Base-by-base conservation (phyloP, 2,113 vertebrate genomes). In the Nyctibius bracteatus region DNA sequence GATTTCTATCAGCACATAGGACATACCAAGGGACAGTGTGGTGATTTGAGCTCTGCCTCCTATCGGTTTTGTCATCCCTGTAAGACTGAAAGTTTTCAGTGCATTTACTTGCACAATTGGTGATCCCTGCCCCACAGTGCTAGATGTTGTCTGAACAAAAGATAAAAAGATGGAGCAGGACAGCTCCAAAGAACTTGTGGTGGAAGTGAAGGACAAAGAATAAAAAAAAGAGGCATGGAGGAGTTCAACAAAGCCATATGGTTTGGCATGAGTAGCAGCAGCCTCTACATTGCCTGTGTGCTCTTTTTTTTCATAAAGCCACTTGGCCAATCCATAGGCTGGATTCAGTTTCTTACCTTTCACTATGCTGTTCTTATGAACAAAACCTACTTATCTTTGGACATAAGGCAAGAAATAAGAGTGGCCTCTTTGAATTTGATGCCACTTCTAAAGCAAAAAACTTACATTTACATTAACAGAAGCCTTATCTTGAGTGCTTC, bases 161-260 rank as follows among this genome's bases (percentile, higher is more conserved):
- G 68, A 55, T 35, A 54, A 35, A 73, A 74, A 47, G 30, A 43
- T 12, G 22, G 54, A 55, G 46, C 10, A 33, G 39, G 35, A n/a
- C 28, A 67, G n/a, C 24, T 61, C 41, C 31, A 35, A 35, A 74
- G 39, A 67, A 22, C 33, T 70, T 44, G 35, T 71, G 49, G 37
- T 63, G 17, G 43, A 82, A 49, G 24, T n/a, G 63, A 58, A 44
- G 43, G 49, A 51, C 24, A 51, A 77, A 57, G 33, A 31, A 20
- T 62, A 68, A 44, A 0, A 6, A 17, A 17, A 13, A n/a, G 63
- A 70, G 49, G 51, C 9, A 44, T 0, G 1, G 35, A 22, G 0
- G 5, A 68, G 35, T 62, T 84, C 54, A 68, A 19, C 31, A 80
- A 63, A 89, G 23, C n/a, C 31, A 6, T 44, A 4, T 1, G 1